A percentile compares a stretch with the other conserved stretches of the same genome.
These are phyloP conservation scores for Acrocephalus kingi DNA, from an alignment of 2,113 vertebrate genomes.

Conservation along the genomic window DNA sequence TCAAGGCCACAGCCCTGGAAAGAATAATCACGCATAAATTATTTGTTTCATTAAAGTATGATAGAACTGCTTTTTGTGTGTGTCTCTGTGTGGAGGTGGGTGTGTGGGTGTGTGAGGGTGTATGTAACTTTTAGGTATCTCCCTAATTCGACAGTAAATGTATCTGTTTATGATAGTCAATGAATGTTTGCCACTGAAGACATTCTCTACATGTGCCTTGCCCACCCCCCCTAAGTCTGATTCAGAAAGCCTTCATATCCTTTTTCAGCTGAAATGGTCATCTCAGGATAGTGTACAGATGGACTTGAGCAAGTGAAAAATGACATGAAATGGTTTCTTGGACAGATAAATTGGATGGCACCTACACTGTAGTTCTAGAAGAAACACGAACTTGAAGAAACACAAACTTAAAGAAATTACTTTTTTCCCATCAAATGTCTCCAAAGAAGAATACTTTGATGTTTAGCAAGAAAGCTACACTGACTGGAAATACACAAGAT, in stretches of 20 bases:
- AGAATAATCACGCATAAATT: not conserved
- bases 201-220: not conserved
- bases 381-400: not conserved
- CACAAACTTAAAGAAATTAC: not conserved
- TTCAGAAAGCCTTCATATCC: not conserved
- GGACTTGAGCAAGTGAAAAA: not conserved
- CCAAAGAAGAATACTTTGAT: not conserved
- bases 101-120: rapidly evolving
- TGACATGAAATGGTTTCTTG: not conserved
- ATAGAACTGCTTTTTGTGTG: not conserved
- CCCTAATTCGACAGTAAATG: not conserved
- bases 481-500: not conserved
- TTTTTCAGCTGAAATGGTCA: not conserved
- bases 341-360: not conserved
- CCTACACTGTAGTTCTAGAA: not conserved
- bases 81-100: not conserved
- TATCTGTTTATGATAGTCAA: not conserved
- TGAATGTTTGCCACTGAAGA: not conserved
- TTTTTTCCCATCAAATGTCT: not conserved
- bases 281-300: not conserved
- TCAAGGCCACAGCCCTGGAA: not conserved
- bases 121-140: not conserved
- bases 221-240: not conserved
- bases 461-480: not conserved
- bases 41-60: not conserved